Evolutionary conservation across 2,797 vertebrate species (phyloP).

Genomic region (Florisuga fusca): DNA sequence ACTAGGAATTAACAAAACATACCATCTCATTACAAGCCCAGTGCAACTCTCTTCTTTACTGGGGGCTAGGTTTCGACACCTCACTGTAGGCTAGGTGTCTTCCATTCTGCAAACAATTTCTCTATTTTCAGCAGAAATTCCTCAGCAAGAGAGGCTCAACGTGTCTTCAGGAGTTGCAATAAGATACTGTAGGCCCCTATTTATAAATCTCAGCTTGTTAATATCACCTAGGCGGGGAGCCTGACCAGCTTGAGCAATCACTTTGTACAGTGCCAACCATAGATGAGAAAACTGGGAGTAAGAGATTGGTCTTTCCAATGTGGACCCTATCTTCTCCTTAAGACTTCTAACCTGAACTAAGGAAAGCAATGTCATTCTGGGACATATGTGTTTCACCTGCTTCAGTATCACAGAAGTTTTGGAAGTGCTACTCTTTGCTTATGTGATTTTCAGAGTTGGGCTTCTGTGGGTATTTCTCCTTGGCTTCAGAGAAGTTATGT

Average conservation of each 20-base stretch:
- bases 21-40: neutral
- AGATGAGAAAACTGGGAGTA: neutral
- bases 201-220: neutral
- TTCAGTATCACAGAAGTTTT: neutral
- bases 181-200: neutral
- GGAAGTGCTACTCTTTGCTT: neutral
- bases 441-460: neutral
- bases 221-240: neutral
- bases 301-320: neutral
- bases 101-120: neutral
- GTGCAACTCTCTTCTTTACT: neutral
- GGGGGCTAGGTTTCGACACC: neutral
- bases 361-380: neutral
- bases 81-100: neutral
- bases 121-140: neutral
- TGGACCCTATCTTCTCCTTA: neutral
- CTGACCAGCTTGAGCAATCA: neutral
- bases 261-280: neutral
- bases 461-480: neutral
- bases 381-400: neutral
- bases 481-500: neutral
- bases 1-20: neutral
- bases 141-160: neutral
- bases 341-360: neutral
- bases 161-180: neutral